Evolutionary conservation across 2,797 vertebrate species (phyloP).

Genomic region (Phrynocephalus guinanensis): DNA sequence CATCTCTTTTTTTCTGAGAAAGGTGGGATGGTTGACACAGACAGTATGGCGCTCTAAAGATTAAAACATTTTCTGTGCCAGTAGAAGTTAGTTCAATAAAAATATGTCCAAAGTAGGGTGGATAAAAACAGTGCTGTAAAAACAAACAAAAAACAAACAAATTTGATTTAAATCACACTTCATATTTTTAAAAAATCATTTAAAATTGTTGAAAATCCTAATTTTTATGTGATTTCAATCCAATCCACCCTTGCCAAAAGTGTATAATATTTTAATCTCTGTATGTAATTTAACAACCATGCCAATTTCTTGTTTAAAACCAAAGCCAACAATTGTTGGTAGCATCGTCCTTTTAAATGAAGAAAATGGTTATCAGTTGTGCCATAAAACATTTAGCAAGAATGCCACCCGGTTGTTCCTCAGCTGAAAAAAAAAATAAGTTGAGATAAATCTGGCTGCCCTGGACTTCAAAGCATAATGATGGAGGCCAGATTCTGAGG

Average conservation of each 20-base stretch:
- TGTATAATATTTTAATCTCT: neutral
- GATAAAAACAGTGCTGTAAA: no score
- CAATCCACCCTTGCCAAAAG: no score
- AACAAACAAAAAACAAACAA: no score
- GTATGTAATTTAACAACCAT: neutral
- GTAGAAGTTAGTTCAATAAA: neutral
- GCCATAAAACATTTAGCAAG: constrained; percentile 61
- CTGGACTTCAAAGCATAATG: constrained; percentile 65
- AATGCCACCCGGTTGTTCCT: constrained; percentile 54
- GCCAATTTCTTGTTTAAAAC: neutral
- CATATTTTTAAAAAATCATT: no score
- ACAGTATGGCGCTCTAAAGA: neutral
- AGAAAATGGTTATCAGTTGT: constrained; percentile 44
- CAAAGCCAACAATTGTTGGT: neutral
- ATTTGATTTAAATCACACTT: no score
- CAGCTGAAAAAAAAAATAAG: constrained; percentile 60
- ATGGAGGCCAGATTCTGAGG: constrained; percentile 70
- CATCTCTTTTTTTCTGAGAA: neutral
- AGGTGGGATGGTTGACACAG: neutral
- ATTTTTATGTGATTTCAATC: no score
- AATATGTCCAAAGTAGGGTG: neutral
- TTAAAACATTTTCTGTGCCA: neutral
- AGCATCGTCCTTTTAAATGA: neutral
- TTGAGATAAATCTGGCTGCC: constrained; percentile 59
- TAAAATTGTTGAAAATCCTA: no score